Evolutionary conservation across 1,140 invertebrate species (phyloP).

Genomic region (Stenopsyche tienmushanensis): DNA sequence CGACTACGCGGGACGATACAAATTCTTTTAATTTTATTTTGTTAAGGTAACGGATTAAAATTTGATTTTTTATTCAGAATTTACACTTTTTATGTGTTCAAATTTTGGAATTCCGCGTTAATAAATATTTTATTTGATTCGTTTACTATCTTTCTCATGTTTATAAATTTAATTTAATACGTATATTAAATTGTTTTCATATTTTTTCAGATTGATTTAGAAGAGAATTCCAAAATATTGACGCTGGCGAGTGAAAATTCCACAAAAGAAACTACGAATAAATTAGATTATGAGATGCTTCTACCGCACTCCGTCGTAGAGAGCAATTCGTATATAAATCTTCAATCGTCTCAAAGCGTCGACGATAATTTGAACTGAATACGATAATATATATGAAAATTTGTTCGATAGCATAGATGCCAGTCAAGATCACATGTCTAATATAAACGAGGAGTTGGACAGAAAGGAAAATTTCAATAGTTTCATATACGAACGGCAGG

Average conservation of each 20-base stretch:
- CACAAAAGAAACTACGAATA: neutral
- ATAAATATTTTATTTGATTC: too few species aligned
- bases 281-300: slow-evolving; percentile 23
- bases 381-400: slow-evolving; percentile 6
- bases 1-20: too few species aligned
- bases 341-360: neutral
- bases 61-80: too few species aligned
- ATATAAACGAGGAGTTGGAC: slow-evolving; percentile 1
- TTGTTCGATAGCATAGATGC: slow-evolving; percentile 14
- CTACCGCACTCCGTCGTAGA: slow-evolving; percentile 21
- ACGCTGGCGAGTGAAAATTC: neutral
- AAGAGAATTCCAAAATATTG: neutral
- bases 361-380: slow-evolving; percentile 8
- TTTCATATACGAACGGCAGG: neutral
- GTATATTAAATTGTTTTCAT: neutral
- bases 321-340: slow-evolving; percentile 6
- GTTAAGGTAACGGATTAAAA: too few species aligned
- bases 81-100: too few species aligned
- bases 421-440: neutral
- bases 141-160: too few species aligned
- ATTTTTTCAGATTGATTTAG: slow-evolving; percentile 7
- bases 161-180: neutral
- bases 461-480: slow-evolving; percentile 11
- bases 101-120: too few species aligned
- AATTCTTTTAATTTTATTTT: too few species aligned